Conservation (phyloP, 2,797 vertebrate genomes). For the Octomys mimax region DNA sequence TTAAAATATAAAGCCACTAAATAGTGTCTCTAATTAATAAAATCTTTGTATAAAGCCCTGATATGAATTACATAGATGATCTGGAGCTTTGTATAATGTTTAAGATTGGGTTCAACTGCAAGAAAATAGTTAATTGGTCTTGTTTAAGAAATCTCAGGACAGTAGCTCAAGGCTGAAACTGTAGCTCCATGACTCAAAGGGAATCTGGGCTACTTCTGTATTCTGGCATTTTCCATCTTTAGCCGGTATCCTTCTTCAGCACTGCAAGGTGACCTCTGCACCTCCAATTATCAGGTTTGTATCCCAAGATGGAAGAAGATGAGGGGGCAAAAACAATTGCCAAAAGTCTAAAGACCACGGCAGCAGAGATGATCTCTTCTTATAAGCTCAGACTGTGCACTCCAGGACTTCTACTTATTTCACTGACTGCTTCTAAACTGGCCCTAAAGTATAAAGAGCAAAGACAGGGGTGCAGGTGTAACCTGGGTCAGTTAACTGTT, state of each 20-base stretch:
- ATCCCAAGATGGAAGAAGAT: background rate
- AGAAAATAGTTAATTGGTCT: background rate
- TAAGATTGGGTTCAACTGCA: background rate
- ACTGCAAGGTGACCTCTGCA: background rate
- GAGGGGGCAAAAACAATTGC: background rate
- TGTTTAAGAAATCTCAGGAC: background rate
- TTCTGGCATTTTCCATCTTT: background rate
- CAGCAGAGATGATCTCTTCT: background rate
- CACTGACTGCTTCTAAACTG: background rate
- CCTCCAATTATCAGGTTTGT: background rate
- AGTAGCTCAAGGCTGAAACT: background rate
- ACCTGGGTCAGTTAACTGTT: background rate
- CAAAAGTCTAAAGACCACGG: background rate
- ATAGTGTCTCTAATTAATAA: background rate
- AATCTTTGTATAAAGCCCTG: background rate
- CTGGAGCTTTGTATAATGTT: background rate
- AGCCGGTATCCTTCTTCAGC: background rate
- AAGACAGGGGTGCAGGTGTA: background rate
- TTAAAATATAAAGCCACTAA: constrained; percentile 44
- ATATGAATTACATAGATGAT: background rate
- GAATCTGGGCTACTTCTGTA: background rate
- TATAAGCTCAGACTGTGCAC: background rate
- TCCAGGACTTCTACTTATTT: background rate
- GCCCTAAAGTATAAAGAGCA: background rate
- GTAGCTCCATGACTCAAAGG: background rate